A percentile compares a stretch with the other conserved stretches of the same genome.
phyloP scores from a whole-genome alignment of 2,888 invertebrate species.

The Amphipoea lucens region DNA sequence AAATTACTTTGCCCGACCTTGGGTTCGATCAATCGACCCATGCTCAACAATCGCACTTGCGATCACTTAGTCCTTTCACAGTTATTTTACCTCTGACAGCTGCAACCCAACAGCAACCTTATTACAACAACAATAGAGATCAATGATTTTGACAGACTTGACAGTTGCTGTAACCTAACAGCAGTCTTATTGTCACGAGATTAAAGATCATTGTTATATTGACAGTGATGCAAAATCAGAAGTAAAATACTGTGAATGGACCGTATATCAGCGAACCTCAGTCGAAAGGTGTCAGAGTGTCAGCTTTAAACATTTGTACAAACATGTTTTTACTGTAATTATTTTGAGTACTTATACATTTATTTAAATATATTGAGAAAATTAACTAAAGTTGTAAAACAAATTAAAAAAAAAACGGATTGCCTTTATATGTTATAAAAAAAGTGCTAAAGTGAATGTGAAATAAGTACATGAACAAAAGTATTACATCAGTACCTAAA shows the following conservation, averaged over 20 bases:
- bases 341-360: neutral
- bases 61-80: neutral
- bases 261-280: neutral
- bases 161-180: neutral
- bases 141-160: neutral
- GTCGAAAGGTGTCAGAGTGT: slow-evolving; percentile 17
- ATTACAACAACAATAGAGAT: neutral
- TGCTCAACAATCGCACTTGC: neutral
- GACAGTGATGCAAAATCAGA: neutral
- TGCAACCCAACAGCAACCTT: neutral
- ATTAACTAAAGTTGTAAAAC: neutral
- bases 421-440: too few relatives aligned
- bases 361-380: neutral
- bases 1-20: neutral
- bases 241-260: neutral
- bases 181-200: neutral
- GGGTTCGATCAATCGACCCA: neutral
- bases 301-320: slow-evolving; percentile 53
- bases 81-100: neutral
- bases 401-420: neutral
- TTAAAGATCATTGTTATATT: neutral
- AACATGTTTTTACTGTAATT: slow-evolving; percentile 26
- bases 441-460: neutral
- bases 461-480: neutral
- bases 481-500: neutral